Evolutionary conservation across 2,888 invertebrate genomes (phyloP), one percentile per base, ranked within the genome.

Genomic region (Zelleria hepariella): DNA sequence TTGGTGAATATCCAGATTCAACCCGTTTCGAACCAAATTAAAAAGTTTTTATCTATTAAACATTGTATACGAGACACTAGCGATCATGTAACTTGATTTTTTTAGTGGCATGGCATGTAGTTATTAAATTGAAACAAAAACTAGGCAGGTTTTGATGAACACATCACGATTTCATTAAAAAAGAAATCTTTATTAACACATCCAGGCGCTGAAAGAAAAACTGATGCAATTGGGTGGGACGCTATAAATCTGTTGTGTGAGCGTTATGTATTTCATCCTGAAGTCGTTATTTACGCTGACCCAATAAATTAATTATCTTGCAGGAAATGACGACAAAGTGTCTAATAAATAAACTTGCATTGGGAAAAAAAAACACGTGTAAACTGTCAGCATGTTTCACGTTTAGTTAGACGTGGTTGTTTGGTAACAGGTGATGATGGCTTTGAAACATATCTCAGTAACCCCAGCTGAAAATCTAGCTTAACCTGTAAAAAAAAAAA

Each of bases 221-320:
- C 18, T 20, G 49, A 4, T 20, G 49, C 2, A 18, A 0, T 20
- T 49, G 21, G 21, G 49, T 42, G 32, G 32, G 10, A 42, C 15
- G 32, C 32, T 42, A 42, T 42, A 42, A 42, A 42, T 42, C 10
- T 42, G 10, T 42, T 15, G 32, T 15, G 51, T 51, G 8, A 51
- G 15, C 10, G 6, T 18, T 26, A 18, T 25, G 24, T 48, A 48
- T 57, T 57, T 57, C 32, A 57, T 21, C 3, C 21, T 23, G n/a
- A 58, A 56, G 24, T 21, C 18, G 23, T 54, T 15, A 54, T 54
- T 24, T 10, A 72, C 74, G 73, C 72, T 78, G 78, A 78, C 76
- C 77, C 70, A 78, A 79, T 86, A 84, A 86, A 84, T 85, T 82
- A 80, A 80, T 80, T 80, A 78, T 73, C 72, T 68, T 77, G 72